Percentiles rank a stretch among this genome's conserved stretches.
These are phyloP conservation scores for Ifrita kowaldi DNA, from an alignment of 2,113 vertebrate genomes.

Conservation along the genomic window DNA sequence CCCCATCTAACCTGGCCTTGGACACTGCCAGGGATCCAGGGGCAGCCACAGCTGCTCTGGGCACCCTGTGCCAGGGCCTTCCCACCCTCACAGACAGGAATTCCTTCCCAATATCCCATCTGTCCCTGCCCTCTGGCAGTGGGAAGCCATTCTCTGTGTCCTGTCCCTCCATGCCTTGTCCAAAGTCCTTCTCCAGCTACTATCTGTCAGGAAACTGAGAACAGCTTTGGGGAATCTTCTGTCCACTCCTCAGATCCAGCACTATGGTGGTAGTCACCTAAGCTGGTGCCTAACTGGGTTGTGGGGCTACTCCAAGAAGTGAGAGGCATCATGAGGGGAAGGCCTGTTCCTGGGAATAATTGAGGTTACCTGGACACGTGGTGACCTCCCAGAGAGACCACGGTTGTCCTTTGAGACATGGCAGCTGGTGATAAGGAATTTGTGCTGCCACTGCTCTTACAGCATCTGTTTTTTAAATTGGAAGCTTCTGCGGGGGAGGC, in stretches of 20 bases:
- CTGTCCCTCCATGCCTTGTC: neutral
- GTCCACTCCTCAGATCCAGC: neutral
- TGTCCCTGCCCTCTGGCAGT: fast-evolving
- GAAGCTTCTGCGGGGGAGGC: neutral
- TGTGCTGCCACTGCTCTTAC: neutral
- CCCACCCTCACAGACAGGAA: fast-evolving
- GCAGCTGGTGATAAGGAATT: neutral
- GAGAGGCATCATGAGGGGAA: neutral
- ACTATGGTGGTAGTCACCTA: neutral
- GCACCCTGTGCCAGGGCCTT: neutral
- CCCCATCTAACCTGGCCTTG: fast-evolving
- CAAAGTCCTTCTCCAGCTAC: neutral
- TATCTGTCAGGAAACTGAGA: neutral
- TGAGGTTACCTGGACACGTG: neutral
- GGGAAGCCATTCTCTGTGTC: neutral
- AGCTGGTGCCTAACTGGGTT: neutral
- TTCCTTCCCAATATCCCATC: neutral
- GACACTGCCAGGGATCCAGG: neutral
- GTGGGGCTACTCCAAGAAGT: neutral
- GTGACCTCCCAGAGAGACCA: neutral
- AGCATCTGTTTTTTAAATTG: fast-evolving
- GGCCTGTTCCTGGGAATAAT: neutral
- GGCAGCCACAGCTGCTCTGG: neutral
- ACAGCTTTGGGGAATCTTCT: neutral
- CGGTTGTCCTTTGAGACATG: neutral